Evolutionary conservation across 35 echinoderm and acorn worm genomes (phyloP), one percentile per base, ranked within the genome.

Genomic region (Eucidaris tribuloides): DNA sequence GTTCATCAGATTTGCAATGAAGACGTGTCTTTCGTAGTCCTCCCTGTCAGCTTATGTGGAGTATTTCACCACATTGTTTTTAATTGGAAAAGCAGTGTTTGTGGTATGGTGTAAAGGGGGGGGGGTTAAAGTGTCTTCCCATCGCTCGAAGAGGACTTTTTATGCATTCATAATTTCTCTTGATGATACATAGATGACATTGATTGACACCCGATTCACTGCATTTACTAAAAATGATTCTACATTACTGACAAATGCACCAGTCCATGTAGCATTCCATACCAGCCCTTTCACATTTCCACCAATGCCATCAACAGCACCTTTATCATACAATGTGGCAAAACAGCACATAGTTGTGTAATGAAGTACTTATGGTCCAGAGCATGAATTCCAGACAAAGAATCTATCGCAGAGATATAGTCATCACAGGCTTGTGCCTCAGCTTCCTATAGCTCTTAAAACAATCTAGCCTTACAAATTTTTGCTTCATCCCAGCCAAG

Each of bases 361-460:
- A n/a, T n/a, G n/a, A n/a, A n/a, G n/a, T n/a, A n/a, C n/a, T n/a
- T n/a, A n/a, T n/a, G n/a, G n/a, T n/a, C n/a, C n/a, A n/a, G n/a
- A n/a, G n/a, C n/a, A n/a, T n/a, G n/a, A n/a, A n/a, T n/a, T n/a
- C n/a, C n/a, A n/a, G n/a, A n/a, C n/a, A n/a, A n/a, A n/a, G n/a
- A n/a, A n/a, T n/a, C n/a, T n/a, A n/a, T n/a, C 11, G 27, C 59
- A 19, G 59, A 29, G 27, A 27, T 63, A 63, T 27, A 63, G 59
- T 63, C 59, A 19, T 63, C 59, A 63, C 59, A 63, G 59, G 59
- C 59, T 14, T 27, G 59, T 63, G 59, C 59, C 59, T 63, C 59
- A 19, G 11, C 59, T 19, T 63, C 59, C 59, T 63, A 63, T 63
- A 63, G 23, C 59, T 63, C 59, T 29, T 14, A 29, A 29, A 63